A percentile compares a stretch with the other conserved stretches of the same genome.
Conservation (phyloP, 2,797 vertebrate genomes). For the Catostomus latipinnis region DNA sequence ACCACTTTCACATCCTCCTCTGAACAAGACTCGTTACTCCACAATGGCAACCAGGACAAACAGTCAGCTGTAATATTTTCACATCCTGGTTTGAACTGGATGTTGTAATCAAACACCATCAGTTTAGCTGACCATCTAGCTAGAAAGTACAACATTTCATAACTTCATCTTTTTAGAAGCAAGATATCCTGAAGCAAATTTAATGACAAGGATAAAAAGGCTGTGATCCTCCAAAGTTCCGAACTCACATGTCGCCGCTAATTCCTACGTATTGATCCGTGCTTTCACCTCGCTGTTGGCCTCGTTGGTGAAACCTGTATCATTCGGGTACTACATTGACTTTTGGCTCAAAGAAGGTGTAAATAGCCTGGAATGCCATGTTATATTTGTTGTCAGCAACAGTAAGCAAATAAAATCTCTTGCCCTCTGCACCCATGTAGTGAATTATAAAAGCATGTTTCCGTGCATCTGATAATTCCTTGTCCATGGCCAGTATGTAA, state of each 20-base stretch:
- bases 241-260: neutral
- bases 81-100: too few species aligned
- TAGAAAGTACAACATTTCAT: too few species aligned
- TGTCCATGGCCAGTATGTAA: neutral
- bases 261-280: neutral
- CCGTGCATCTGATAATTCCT: neutral
- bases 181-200: too few species aligned
- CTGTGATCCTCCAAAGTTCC: neutral
- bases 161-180: too few species aligned
- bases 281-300: neutral
- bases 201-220: too few species aligned
- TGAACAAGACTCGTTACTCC: too few species aligned
- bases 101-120: too few species aligned
- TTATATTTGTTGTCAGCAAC: neutral
- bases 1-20: too few species aligned
- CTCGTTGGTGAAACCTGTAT: neutral
- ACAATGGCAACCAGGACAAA: too few species aligned
- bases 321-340: neutral
- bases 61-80: too few species aligned
- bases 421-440: neutral
- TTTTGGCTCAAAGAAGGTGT: constrained; percentile 10
- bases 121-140: too few species aligned
- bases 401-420: neutral
- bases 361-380: neutral
- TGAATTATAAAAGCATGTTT: too few species aligned